These are phyloP conservation scores for Melanostoma mellinum DNA, from an alignment of 2,888 invertebrate genomes.

Conservation along the genomic window DNA sequence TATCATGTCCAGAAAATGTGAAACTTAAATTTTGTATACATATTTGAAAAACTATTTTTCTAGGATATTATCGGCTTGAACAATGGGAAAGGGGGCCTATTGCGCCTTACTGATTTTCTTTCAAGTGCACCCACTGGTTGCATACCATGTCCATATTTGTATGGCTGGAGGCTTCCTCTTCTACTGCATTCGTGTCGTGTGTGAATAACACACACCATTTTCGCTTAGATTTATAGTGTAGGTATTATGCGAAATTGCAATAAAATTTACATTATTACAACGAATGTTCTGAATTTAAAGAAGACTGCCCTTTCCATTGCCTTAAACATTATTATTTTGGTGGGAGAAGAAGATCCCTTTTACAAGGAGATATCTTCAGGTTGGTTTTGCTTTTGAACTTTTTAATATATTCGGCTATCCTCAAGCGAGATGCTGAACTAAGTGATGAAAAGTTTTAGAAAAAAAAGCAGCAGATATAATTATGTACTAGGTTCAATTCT, in stretches of 20 bases:
- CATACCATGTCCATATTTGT: constrained; percentile 29
- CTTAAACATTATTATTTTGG: constrained; percentile 8
- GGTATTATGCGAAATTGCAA: constrained; percentile 71
- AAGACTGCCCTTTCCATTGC: constrained; percentile 50
- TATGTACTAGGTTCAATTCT: too few species aligned
- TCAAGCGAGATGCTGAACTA: too few species aligned
- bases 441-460: too few species aligned
- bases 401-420: too few species aligned
- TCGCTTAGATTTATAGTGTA: constrained; percentile 68
- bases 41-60: too few species aligned
- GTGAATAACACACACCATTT: constrained; percentile 72
- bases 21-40: too few species aligned
- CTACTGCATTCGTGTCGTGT: constrained; percentile 64
- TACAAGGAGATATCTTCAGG: background rate
- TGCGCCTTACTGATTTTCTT: background rate
- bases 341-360: constrained; percentile 48
- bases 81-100: background rate
- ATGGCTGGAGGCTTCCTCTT: constrained; percentile 47
- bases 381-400: too few species aligned
- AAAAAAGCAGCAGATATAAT: too few species aligned
- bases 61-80: too few species aligned
- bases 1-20: too few species aligned
- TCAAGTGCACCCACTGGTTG: background rate
- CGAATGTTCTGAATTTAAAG: constrained; percentile 71
- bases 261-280: constrained; percentile 72